Evolutionary conservation across 1,140 invertebrate species (phyloP).

Genomic region (Ceratina japonica): DNA sequence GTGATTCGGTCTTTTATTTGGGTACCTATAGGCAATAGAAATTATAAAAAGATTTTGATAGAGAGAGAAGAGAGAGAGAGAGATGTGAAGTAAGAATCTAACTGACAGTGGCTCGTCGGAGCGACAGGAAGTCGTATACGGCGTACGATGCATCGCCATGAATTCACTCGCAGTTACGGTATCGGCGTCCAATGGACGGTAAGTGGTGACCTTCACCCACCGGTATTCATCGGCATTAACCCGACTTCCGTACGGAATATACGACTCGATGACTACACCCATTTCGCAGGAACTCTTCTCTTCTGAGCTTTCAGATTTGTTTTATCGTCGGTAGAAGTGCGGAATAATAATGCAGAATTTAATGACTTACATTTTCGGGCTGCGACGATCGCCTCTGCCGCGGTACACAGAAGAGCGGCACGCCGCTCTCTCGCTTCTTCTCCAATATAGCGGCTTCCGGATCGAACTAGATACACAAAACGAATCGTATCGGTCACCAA

Average conservation of each 20-base stretch:
- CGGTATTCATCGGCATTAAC: slow-evolving; percentile 30
- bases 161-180: slow-evolving; percentile 8
- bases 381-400: slow-evolving; percentile 78
- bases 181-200: slow-evolving; percentile 16
- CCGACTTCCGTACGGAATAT: slow-evolving; percentile 14
- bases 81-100: too few species aligned
- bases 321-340: neutral
- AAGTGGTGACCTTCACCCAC: slow-evolving; percentile 33
- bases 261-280: neutral
- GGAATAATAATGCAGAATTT: too few species aligned
- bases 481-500: neutral
- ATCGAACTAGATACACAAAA: slow-evolving; percentile 40
- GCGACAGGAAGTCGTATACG: neutral
- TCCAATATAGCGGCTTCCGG: slow-evolving; percentile 78
- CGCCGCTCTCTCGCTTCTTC: slow-evolving; percentile 78
- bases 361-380: slow-evolving; percentile 74
- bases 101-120: neutral
- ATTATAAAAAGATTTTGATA: too few species aligned
- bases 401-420: slow-evolving; percentile 79
- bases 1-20: too few species aligned
- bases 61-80: too few species aligned
- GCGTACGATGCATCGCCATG: neutral
- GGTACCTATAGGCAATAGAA: too few species aligned
- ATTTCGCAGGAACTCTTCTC: neutral
- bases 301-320: neutral